Percentiles rank a stretch among this genome's conserved stretches.
Conservation (phyloP, 2,797 vertebrate genomes). For the Orestias chungarensis region DNA sequence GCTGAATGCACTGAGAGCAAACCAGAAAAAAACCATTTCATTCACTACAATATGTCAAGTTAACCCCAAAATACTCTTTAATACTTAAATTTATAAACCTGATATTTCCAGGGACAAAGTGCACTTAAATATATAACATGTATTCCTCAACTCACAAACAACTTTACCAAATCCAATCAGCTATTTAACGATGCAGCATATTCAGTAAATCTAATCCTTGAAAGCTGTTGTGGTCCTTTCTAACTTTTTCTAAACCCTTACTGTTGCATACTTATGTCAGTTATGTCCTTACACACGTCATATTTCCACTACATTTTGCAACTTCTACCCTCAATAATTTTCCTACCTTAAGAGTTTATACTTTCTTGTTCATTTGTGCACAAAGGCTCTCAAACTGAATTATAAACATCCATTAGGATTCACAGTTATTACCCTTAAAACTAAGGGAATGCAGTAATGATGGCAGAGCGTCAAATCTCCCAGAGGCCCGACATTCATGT, state of each 20-base stretch:
- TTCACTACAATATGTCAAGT: background rate
- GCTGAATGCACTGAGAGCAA: background rate
- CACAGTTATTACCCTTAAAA: slow-evolving; percentile 7
- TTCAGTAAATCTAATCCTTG: background rate
- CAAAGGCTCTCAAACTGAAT: background rate
- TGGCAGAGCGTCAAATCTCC: background rate
- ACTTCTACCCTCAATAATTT: background rate
- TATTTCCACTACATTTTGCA: background rate
- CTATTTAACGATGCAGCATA: background rate
- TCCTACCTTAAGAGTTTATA: background rate
- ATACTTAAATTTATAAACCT: background rate
- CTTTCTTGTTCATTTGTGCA: background rate
- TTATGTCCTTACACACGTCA: background rate
- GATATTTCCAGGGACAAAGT: background rate
- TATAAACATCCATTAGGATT: background rate
- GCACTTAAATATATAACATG: background rate
- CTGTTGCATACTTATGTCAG: background rate
- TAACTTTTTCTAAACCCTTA: too few relatives aligned
- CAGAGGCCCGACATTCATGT: slow-evolving; percentile 12
- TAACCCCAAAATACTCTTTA: background rate
- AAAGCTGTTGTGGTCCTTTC: background rate
- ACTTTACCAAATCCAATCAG: background rate
- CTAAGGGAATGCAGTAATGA: slow-evolving; percentile 4
- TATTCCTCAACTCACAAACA: background rate
- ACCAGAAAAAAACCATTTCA: background rate